Conservation (phyloP, 2,888 invertebrate species). For the Eulithis prunata region DNA sequence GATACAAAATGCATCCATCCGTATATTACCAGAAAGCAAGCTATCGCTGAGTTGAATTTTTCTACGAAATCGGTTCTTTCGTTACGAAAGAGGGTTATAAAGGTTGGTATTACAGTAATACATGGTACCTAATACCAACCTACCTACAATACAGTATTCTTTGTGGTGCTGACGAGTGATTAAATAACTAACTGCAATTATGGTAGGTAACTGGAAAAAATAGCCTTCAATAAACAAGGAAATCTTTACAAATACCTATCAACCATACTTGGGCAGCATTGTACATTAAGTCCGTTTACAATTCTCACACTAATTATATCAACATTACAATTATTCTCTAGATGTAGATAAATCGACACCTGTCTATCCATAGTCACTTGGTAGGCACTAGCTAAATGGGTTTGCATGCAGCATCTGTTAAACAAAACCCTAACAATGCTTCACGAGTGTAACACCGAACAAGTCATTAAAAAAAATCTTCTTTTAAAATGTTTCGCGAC, state of each 20-base stretch:
- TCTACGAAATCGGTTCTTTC: no score
- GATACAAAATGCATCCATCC: no score
- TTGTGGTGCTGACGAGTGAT: conserved; percentile 7
- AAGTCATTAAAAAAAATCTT: no score
- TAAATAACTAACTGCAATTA: conserved; percentile 15
- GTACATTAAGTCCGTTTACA: conserved; percentile 55
- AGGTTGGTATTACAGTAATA: background rate
- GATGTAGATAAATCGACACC: background rate
- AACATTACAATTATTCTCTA: conserved; percentile 47
- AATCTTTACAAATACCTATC: conserved; percentile 52
- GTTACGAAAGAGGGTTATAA: no score
- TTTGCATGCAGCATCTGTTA: no score
- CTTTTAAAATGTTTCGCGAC: no score
- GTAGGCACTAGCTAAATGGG: no score
- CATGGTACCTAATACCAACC: background rate
- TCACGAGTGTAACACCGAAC: no score
- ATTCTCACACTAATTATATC: conserved; percentile 77
- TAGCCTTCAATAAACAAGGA: conserved; percentile 53
- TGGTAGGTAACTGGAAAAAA: conserved; percentile 41
- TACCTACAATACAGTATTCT: background rate
- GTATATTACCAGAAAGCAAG: no score
- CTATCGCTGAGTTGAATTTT: no score
- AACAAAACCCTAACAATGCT: no score
- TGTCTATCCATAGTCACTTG: background rate
- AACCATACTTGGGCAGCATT: conserved; percentile 61